Evolutionary conservation across 2,888 invertebrate genomes (phyloP), one percentile per base, ranked within the genome.

Genomic region (Dolomedes plantarius): DNA sequence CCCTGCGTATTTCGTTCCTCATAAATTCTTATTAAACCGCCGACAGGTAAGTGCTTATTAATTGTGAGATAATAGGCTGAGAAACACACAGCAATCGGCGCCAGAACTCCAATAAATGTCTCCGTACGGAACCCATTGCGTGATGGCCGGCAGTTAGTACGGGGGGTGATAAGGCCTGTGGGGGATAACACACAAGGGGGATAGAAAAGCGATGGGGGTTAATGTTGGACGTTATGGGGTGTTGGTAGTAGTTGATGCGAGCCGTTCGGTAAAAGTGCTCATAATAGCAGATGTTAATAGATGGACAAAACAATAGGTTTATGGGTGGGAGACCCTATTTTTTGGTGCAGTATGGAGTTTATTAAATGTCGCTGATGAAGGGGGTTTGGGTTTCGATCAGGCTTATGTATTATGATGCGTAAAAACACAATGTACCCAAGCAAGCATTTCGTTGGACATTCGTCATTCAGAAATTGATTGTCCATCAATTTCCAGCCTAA

Each of bases 71-170:
- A 56, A 56, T 56, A 56, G 56, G 11, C 56, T 23, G 56, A 23
- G 56, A 23, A 56, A 46, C 46, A 11, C 41, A 46, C 56, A 6
- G 23, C 56, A 56, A 56, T 56, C 56, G 56, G 23, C 56, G 56
- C 56, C 11, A 16, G 46, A 19, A 23, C 56, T 56, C 23, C 3
- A 56, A 56, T 56, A 23, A 56, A 56, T 23, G 56, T 56, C 56
- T 56, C 56, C 56, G 23, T 29, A 9, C 29, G 31, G 65, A 65
- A 29, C 29, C 31, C 31, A 65, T 65, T 31, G 65, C 65, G 65
- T 65, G 65, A 65, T 65, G 29, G 31, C 31, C 65, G 65, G 65
- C 65, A 31, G 65, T 65, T 65, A 65, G 65, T 0, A 31, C 0
- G 16, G 31, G n/a, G 16, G 31, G n/a, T 31, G 65, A 65, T 65